Evolutionary conservation across 2,888 invertebrate species (phyloP), one percentile per base, ranked within the genome.

Genomic region (Petrophora chlorosata): DNA sequence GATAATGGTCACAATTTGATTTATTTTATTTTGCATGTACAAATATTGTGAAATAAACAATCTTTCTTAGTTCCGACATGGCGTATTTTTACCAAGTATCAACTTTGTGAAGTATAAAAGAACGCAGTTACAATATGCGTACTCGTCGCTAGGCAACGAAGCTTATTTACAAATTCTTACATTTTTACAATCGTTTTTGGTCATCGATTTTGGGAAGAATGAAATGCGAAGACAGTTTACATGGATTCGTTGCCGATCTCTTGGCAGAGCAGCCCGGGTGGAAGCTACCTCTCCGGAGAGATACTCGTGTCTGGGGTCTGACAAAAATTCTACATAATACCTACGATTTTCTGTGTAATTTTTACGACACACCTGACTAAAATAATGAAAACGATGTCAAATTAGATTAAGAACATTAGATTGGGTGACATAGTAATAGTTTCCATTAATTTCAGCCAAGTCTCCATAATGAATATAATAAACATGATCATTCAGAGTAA

Each of bases 121-220:
- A 55, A 52, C 50, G 50, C 50, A 59, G 56, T 39, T 17, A 26
- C 23, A 25, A 46, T 44, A 47, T 52, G 73, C 70, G 64, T 51
- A 55, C 60, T 65, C 69, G 79, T 78, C 71, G 81, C 79, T 73
- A 74, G 54, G 82, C 81, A 76, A 81, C 82, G 65, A 67, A 66
- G 73, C 73, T 59, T 77, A 75, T 77, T 65, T 80, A 78, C 76
- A 80, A 28, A 59, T 64, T 66, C 72, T 68, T 70, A 75, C 71
- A 73, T 51, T 61, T 68, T 77, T 75, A 70, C 69, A 76, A 65
- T 70, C 49, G 56, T 79, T 79, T 48, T 86, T 85, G 86, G 86
- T 86, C 86, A 81, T 76, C 71, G 70, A 80, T 83, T 84, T 81
- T 79, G 80, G 76, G 78, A 82, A 73, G 68, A 79, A 76, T 71